Base-by-base conservation (phyloP, 2,888 invertebrate genomes). In the Drosophila ezoana region DNA sequence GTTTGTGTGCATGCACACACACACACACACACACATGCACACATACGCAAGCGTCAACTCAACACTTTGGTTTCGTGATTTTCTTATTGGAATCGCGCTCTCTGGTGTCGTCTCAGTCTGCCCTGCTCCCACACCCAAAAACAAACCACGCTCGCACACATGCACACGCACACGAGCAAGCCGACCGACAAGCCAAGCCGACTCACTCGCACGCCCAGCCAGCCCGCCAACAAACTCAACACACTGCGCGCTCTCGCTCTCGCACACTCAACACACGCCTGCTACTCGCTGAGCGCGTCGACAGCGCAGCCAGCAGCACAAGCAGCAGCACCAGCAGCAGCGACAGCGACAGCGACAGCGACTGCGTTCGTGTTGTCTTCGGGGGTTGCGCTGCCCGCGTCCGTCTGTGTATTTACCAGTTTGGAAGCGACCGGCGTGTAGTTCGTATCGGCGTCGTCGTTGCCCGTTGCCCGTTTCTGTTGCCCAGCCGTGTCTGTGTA, bases 371-470 rank as follows among this genome's bases (percentile, higher is more conserved):
- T 66, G 48, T 64, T 47, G 59, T 68, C 73, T 70, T 78, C 72
- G 79, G 81, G 70, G 81, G 75, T 83, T 72, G 71, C 72, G 70
- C 71, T 70, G 74, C 64, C 73, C 83, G 81, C 81, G 78, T 86
- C 79, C 88, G 87, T 91, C 79, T 91, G 90, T 91, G 91, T 91
- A 89, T 90, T 89, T 91, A 91, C 91, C 92, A 92, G 92, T 92
- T 91, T 89, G 90, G 85, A 91, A 91, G 90, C 92, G 92, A 92
- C 92, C 92, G 92, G 92, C 92, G 92, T 91, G 91, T 89, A 91
- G 92, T 92, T 91, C 91, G 90, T 92, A 90, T 92, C 92, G 90
- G 79, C 81, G 77, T 81, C 81, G 90, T 89, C 69, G 70, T 64
- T 45, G 59, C 40, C 52, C 69, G 70, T 64, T 45, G 59, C 40